A percentile compares a stretch with the other conserved stretches of the same genome.
phyloP scores from a whole-genome alignment of 2,797 vertebrate species.

The Perodicticus potto region DNA sequence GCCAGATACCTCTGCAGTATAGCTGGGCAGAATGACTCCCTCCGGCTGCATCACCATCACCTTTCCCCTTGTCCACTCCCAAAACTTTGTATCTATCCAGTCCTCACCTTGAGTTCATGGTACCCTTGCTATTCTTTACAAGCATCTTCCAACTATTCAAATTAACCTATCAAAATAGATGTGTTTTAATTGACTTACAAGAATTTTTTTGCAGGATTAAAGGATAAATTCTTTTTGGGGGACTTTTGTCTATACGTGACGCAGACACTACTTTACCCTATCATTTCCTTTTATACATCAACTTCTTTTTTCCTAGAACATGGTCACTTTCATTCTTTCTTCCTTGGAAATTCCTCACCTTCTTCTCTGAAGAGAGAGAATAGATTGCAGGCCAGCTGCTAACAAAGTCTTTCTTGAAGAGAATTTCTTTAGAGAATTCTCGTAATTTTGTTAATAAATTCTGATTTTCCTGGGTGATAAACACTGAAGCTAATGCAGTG shows the following conservation, averaged over 20 bases:
- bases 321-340: background rate
- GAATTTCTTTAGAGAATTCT: background rate
- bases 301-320: background rate
- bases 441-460: background rate
- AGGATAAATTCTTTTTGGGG: background rate
- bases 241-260: background rate
- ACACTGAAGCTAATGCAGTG: background rate
- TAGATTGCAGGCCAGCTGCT: background rate
- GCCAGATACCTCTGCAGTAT: background rate
- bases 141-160: background rate
- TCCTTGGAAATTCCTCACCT: background rate
- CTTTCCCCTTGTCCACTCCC: fast-evolving
- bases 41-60: background rate
- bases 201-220: background rate
- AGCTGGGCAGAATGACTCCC: background rate
- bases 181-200: background rate
- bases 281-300: background rate
- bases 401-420: background rate
- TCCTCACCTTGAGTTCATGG: background rate
- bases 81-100: fast-evolving
- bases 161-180: background rate
- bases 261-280: background rate
- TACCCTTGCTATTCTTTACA: background rate
- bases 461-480: background rate
- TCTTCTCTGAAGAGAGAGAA: background rate